Conservation (phyloP, 2,888 invertebrate genomes). For the Rhabditoides inermis region DNA sequence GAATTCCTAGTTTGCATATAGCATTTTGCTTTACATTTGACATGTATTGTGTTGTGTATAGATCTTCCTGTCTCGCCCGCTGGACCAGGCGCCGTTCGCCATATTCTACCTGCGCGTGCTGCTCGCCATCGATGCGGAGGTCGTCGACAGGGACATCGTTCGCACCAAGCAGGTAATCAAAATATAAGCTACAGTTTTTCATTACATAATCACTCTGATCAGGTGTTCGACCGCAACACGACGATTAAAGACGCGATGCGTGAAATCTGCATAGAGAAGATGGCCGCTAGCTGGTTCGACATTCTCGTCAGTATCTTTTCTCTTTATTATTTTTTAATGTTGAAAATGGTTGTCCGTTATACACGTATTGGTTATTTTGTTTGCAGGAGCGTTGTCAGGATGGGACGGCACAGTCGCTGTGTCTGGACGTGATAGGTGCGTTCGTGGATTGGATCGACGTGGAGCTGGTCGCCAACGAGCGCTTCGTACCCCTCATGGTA, state of each 20-base stretch:
- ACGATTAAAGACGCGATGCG: slow-evolving; percentile 60
- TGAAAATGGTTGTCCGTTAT: background rate
- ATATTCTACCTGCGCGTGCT: slow-evolving; percentile 59
- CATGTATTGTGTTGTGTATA: background rate
- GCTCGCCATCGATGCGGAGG: slow-evolving; percentile 59
- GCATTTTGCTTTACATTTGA: slow-evolving; percentile 18
- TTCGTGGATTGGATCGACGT: slow-evolving; percentile 62
- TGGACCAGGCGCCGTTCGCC: slow-evolving; percentile 33
- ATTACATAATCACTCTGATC: background rate
- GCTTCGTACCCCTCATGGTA: slow-evolving; percentile 58
- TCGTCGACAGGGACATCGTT: slow-evolving; percentile 57
- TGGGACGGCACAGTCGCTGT: slow-evolving; percentile 40
- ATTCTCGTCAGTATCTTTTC: slow-evolving; percentile 60
- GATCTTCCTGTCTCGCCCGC: background rate
- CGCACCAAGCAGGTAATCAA: slow-evolving; percentile 51
- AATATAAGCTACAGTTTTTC: background rate
- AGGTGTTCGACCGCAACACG: slow-evolving; percentile 57
- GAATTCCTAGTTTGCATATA: too few relatives aligned
- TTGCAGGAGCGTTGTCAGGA: slow-evolving; percentile 11
- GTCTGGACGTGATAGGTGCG: slow-evolving; percentile 58
- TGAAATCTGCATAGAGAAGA: slow-evolving; percentile 57
- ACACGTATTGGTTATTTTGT: background rate
- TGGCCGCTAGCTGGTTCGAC: slow-evolving; percentile 60
- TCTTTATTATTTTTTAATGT: too few relatives aligned
- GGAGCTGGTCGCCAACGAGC: slow-evolving; percentile 59